Base-by-base conservation (phyloP, 2,113 vertebrate genomes). In the Falcunculus frontatus region DNA sequence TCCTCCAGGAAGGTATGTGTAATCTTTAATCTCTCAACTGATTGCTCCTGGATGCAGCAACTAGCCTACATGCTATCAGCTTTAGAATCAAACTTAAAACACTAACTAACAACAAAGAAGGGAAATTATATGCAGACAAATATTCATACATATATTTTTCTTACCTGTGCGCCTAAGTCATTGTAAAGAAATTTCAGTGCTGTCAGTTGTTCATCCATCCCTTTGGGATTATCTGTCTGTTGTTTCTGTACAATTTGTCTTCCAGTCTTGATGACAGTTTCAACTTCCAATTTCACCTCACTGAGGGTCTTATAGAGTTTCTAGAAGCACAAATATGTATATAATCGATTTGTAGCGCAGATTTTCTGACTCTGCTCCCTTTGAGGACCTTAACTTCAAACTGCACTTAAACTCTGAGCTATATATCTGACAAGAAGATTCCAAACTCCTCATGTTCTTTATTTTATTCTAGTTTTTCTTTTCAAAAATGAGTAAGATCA, bases 161-260 rank as follows among this genome's bases (percentile, higher is more conserved):
- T 96, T 93, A 99, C 99, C 99, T 99, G 99, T 13, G 99, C 99
- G 4, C 99, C 99, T 68, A 99, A 97, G 56, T 99, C 98, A 89
- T 99, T 99, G 96, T 99, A 99, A 59, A 99, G 99, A 78, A 99
- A 97, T 94, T 99, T 99, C 83, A 99, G 89, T 15, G 99, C 98
- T 4, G 99, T 99, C 42, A 99, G 97, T 69, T 99, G 99, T 60
- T 99, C 99, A 15, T 99, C 99, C 99, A 99, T 99, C 26, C 96
- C 98, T 82, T 99, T 99, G 9, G 99, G 99, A 93, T 99, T 99
- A 93, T 99, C 99, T 0, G 99, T 99, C 95, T 99, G 99, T 84
- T 99, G 99, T 87, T 99, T 99, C 98, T 99, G 99, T 63, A 99
- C 99, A 86, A 99, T 99, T 96, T 99, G 99, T 22, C 99, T 98